phyloP scores from a whole-genome alignment of 2,888 invertebrate species.

The Callosobruchus maculatus region DNA sequence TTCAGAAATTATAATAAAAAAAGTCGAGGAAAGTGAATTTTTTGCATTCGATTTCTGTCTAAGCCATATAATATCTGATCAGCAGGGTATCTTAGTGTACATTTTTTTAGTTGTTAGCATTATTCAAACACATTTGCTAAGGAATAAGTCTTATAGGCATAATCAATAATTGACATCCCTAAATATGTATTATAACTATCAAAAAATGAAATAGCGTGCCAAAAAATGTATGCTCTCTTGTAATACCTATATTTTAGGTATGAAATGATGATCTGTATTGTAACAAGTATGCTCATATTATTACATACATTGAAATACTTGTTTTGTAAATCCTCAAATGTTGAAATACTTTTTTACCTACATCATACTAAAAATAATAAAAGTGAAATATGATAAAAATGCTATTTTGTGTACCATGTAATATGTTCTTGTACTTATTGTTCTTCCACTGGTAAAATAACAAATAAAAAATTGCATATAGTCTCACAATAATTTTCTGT shows the following conservation, averaged over 20 bases:
- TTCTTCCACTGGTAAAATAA: constrained; percentile 11
- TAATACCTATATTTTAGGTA: background rate
- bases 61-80: too few species aligned
- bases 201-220: constrained; percentile 22
- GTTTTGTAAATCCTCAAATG: background rate
- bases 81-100: too few species aligned
- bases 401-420: constrained; percentile 22
- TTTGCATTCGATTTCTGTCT: too few species aligned
- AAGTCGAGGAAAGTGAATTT: too few species aligned
- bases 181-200: constrained; percentile 17
- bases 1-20: too few species aligned
- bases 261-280: background rate
- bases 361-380: background rate
- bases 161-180: background rate
- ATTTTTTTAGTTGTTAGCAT: background rate
- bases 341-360: background rate
- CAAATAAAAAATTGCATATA: background rate
- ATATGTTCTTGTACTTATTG: background rate
- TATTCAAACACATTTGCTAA: background rate
- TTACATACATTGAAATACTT: background rate
- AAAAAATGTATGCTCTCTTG: constrained; percentile 20
- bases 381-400: constrained; percentile 3
- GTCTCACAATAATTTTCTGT: background rate
- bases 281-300: background rate
- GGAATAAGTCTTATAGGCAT: background rate